Evolutionary conservation across 2,888 invertebrate species (phyloP), one percentile per base, ranked within the genome.

Genomic region (Priapulus caudatus): DNA sequence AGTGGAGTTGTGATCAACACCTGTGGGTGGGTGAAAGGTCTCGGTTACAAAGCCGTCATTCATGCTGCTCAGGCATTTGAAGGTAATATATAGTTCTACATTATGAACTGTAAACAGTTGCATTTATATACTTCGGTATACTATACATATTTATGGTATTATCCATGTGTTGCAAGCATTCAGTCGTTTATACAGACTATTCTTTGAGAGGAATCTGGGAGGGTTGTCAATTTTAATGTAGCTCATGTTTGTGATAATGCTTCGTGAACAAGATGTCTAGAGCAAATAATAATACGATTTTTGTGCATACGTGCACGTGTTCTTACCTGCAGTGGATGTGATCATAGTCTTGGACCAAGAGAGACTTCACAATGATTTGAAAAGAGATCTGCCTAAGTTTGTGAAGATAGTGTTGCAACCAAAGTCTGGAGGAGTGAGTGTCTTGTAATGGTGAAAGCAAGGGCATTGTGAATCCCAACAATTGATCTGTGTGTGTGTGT

Each of bases 271-370:
- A n/a, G n/a, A n/a, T n/a, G n/a, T n/a, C n/a, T n/a, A n/a, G n/a
- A n/a, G n/a, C n/a, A n/a, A n/a, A n/a, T n/a, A n/a, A n/a, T n/a
- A n/a, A n/a, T n/a, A n/a, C n/a, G n/a, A n/a, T n/a, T n/a, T n/a
- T n/a, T n/a, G n/a, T n/a, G n/a, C n/a, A n/a, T n/a, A n/a, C n/a
- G n/a, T n/a, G n/a, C n/a, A n/a, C n/a, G n/a, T n/a, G n/a, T n/a
- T n/a, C n/a, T n/a, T n/a, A n/a, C n/a, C n/a, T 61, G 18, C 59
- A 70, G 73, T 93, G 1, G 91, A 93, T 65, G 84, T 92, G 0
- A 88, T 98, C 60, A 76, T 97, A 61, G 95, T 97, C 0, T 70
- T 98, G 57, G 97, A 97, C 70, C 93, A 97, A 69, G 97, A 98
- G 70, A 78, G 95, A 59, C 75, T 98, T 1, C 95, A 90, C 72